These are phyloP conservation scores for Melanostigma gelatinosum DNA, from an alignment of 2,113 vertebrate genomes.

Conservation along the genomic window DNA sequence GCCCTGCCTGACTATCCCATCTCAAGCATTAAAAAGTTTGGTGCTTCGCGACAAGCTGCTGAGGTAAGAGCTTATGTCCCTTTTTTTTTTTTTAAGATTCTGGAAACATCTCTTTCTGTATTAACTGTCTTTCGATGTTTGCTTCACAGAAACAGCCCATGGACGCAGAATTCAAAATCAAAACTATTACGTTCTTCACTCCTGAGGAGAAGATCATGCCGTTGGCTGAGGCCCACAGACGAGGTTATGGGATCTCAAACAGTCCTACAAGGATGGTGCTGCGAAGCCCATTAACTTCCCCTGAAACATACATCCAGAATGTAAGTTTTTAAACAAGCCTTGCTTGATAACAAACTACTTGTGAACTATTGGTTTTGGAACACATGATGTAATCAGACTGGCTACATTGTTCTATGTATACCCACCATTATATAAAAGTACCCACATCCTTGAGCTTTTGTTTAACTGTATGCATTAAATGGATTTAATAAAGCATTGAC, in stretches of 20 bases:
- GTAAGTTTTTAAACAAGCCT: constrained; percentile 57
- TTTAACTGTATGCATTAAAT: not conserved
- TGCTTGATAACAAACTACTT: not conserved
- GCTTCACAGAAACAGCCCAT: constrained; percentile 18
- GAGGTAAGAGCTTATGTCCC: constrained; percentile 27
- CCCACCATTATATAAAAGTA: not conserved
- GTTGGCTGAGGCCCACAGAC: constrained; percentile 60
- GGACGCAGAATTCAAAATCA: constrained; percentile 55
- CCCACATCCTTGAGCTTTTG: not conserved
- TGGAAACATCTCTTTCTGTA: not conserved
- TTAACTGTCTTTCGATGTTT: not conserved
- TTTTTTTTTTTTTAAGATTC: not conserved
- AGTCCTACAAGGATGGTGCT: constrained; percentile 72
- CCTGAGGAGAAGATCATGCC: constrained; percentile 68
- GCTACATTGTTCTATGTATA: not conserved
- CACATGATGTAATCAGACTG: not conserved
- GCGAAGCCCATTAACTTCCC: constrained; percentile 52
- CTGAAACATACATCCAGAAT: constrained; percentile 64
- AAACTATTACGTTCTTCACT: constrained; percentile 71
- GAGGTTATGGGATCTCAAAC: constrained; percentile 72
- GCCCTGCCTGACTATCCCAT: constrained; percentile 30
- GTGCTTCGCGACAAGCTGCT: constrained; percentile 3
- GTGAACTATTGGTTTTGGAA: constrained; percentile 1
- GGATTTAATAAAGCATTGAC: not conserved
- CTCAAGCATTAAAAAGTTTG: not conserved